These are phyloP conservation scores for Acholoe squamosa DNA, from an alignment of 2,888 invertebrate genomes.

Conservation along the genomic window DNA sequence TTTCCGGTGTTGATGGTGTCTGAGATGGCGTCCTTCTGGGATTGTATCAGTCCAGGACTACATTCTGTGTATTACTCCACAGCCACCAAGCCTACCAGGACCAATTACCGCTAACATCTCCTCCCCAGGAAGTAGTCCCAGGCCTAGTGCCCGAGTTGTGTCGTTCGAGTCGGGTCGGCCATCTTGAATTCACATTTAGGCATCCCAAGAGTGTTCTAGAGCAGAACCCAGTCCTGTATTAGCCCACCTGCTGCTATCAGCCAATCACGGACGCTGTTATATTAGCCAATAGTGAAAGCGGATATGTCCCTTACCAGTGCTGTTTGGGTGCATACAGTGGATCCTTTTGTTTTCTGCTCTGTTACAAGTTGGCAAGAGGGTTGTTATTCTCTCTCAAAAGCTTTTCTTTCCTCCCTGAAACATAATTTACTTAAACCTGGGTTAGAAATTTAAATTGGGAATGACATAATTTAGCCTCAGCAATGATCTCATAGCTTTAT, in stretches of 20 bases:
- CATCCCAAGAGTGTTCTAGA: neutral
- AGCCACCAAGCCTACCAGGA: neutral
- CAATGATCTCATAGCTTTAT: no score
- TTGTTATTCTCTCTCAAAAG: no score
- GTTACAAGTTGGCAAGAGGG: no score
- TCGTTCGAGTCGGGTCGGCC: neutral
- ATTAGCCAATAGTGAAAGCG: constrained; percentile 35
- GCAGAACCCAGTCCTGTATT: neutral
- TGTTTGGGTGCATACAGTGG: neutral
- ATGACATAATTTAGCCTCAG: no score
- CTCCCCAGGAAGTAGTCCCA: neutral
- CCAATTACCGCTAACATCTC: constrained; percentile 23
- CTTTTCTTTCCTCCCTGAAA: no score
- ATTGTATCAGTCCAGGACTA: neutral
- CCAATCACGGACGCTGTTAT: constrained; percentile 35
- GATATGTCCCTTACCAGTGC: neutral
- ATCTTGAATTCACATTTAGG: neutral
- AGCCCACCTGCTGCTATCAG: constrained; percentile 36
- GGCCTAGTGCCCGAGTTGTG: neutral
- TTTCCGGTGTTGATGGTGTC: neutral
- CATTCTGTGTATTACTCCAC: neutral
- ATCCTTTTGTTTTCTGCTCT: no score
- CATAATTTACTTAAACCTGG: no score
- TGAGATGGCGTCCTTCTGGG: neutral
- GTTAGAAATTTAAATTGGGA: no score